Evolutionary conservation across 2,888 invertebrate genomes (phyloP).

Genomic region (Plebejus anna): DNA sequence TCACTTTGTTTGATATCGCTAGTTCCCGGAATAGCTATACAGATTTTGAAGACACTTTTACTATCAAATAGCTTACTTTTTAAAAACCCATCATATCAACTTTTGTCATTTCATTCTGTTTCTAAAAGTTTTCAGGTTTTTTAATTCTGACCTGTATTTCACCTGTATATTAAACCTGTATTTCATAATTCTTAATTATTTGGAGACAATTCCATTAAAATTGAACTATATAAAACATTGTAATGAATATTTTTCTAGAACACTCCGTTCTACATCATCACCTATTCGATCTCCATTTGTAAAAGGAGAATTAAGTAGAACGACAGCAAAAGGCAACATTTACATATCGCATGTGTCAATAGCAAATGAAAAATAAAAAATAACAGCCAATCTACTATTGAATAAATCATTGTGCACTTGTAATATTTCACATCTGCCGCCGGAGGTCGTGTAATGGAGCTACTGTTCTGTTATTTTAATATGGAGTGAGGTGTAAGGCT

Average conservation of each 20-base stretch:
- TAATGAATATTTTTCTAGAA: not conserved
- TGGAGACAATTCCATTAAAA: not conserved
- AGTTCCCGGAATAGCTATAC: too few relatives aligned
- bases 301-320: not conserved
- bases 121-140: too few relatives aligned
- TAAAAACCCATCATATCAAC: too few relatives aligned
- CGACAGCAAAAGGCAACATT: slow-evolving; percentile 7
- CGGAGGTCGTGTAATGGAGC: slow-evolving; percentile 35
- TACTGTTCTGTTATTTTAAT: slow-evolving; percentile 39
- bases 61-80: too few relatives aligned
- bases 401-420: slow-evolving; percentile 53
- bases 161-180: too few relatives aligned
- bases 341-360: slow-evolving; percentile 36
- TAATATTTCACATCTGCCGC: slow-evolving; percentile 45
- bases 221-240: not conserved
- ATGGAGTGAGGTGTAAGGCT: slow-evolving; percentile 35
- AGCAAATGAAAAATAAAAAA: slow-evolving; percentile 42
- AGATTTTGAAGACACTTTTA: too few relatives aligned
- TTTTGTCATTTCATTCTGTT: too few relatives aligned
- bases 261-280: not conserved
- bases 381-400: slow-evolving; percentile 45
- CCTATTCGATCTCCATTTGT: not conserved
- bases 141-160: too few relatives aligned
- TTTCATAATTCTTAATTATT: not conserved
- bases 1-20: too few relatives aligned